phyloP scores from a whole-genome alignment of 2,888 invertebrate genomes.

The Dolichopus griseipennis region DNA sequence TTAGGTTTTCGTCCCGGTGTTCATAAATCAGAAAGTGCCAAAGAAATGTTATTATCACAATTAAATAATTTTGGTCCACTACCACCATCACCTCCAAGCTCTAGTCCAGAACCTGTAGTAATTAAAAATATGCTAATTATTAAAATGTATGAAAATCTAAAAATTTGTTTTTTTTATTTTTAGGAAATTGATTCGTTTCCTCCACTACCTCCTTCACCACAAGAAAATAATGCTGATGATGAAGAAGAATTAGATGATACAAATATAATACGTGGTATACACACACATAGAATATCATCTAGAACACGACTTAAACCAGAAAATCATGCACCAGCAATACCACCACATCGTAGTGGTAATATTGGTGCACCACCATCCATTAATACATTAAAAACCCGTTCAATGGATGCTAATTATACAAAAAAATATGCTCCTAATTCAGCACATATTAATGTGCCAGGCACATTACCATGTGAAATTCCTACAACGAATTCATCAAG shows the following conservation, averaged over 20 bases:
- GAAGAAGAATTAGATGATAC: slow-evolving; percentile 25
- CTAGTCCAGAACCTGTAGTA: slow-evolving; percentile 31
- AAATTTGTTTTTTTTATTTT: slow-evolving; percentile 17
- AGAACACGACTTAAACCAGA: slow-evolving; percentile 24
- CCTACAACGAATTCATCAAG: slow-evolving; percentile 45
- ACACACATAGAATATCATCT: slow-evolving; percentile 21
- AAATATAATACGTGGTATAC: slow-evolving; percentile 21
- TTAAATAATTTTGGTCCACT: slow-evolving; percentile 38
- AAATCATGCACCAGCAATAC: slow-evolving; percentile 56
- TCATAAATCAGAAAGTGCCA: slow-evolving; percentile 66
- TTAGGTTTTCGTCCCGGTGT: slow-evolving; percentile 50
- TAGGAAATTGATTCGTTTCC: slow-evolving; percentile 51
- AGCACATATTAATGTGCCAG: slow-evolving; percentile 51
- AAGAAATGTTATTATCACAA: slow-evolving; percentile 52
- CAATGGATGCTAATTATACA: slow-evolving; percentile 73
- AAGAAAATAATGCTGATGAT: slow-evolving; percentile 55
- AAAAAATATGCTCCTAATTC: slow-evolving; percentile 50
- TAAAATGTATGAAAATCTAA: slow-evolving; percentile 31
- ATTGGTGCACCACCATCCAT: slow-evolving; percentile 43
- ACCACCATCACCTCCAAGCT: slow-evolving; percentile 40
- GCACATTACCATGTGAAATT: slow-evolving; percentile 63
- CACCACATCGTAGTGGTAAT: slow-evolving; percentile 54
- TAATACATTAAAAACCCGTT: slow-evolving; percentile 71
- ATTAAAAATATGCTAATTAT: no score
- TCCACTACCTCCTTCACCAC: slow-evolving; percentile 74